These are phyloP conservation scores for Kradibia gibbosae DNA, from an alignment of 1,140 invertebrate genomes.

Conservation along the genomic window DNA sequence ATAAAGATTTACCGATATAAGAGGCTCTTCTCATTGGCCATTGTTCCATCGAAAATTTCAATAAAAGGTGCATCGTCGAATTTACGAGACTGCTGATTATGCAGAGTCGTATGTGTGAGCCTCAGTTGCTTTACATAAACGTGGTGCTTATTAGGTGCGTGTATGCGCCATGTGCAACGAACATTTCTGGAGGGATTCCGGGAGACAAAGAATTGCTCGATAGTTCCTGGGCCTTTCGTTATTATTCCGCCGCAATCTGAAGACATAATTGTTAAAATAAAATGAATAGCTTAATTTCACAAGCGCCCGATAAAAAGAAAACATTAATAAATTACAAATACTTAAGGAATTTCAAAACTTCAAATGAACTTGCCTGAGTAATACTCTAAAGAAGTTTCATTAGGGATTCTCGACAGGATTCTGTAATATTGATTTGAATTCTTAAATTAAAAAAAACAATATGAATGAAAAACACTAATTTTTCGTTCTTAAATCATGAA, in stretches of 20 bases:
- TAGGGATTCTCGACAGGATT: not conserved
- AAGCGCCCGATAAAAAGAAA: too few species aligned
- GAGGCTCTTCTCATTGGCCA: not conserved
- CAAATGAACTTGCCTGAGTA: not conserved
- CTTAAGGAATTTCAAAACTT: too few species aligned
- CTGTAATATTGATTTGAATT: not conserved
- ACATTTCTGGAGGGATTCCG: not conserved
- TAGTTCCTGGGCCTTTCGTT: not conserved
- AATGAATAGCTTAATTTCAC: too few species aligned
- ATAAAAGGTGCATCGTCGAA: conserved; percentile 20
- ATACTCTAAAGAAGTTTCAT: not conserved
- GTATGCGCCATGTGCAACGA: conserved; percentile 10
- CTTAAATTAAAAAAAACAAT: too few species aligned
- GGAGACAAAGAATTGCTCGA: not conserved
- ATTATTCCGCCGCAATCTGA: conserved; percentile 2
- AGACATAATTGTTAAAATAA: not conserved
- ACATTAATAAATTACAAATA: too few species aligned
- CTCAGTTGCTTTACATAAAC: conserved; percentile 1
- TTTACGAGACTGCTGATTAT: not conserved
- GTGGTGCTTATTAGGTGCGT: conserved; percentile 2
- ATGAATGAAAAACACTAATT: too few species aligned
- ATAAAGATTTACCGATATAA: conserved; percentile 21
- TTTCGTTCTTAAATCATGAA: too few species aligned
- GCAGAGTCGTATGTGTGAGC: not conserved
- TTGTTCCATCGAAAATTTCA: conserved; percentile 1